Evolutionary conservation across 2,797 vertebrate species (phyloP).

Genomic region (Sphaeramia orbicularis): DNA sequence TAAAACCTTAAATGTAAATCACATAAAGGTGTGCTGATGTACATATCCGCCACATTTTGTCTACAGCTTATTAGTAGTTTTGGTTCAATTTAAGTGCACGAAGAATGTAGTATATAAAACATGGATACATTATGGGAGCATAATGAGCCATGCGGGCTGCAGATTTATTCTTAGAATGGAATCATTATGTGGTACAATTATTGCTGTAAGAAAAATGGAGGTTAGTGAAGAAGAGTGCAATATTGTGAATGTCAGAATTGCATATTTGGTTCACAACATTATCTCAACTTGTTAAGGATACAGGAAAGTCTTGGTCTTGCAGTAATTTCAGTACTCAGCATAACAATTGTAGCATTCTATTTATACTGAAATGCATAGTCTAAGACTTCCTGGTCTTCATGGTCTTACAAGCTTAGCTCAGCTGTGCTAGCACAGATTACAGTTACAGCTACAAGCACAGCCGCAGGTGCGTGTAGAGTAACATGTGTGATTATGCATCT

Average conservation of each 20-base stretch:
- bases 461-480: slow-evolving; percentile 76
- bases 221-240: background rate
- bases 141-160: slow-evolving; percentile 23
- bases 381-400: slow-evolving; percentile 13
- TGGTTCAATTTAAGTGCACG: slow-evolving; percentile 25
- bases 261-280: slow-evolving; percentile 5
- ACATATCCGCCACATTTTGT: background rate
- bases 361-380: slow-evolving; percentile 36
- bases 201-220: slow-evolving; percentile 10
- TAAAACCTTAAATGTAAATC: background rate
- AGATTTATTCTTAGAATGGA: slow-evolving; percentile 8
- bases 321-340: slow-evolving; percentile 28
- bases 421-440: slow-evolving; percentile 33
- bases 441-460: slow-evolving; percentile 72
- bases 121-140: slow-evolving; percentile 29
- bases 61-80: background rate
- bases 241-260: slow-evolving; percentile 1
- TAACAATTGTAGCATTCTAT: slow-evolving; percentile 2
- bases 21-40: background rate
- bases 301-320: slow-evolving; percentile 5
- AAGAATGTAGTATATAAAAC: slow-evolving; percentile 18
- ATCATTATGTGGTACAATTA: slow-evolving; percentile 25
- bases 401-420: slow-evolving; percentile 39
- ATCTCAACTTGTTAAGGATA: slow-evolving; percentile 8
- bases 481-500: slow-evolving; percentile 77